Conservation (phyloP, 2,797 vertebrate species). For the Lepilemur ruficaudatus region DNA sequence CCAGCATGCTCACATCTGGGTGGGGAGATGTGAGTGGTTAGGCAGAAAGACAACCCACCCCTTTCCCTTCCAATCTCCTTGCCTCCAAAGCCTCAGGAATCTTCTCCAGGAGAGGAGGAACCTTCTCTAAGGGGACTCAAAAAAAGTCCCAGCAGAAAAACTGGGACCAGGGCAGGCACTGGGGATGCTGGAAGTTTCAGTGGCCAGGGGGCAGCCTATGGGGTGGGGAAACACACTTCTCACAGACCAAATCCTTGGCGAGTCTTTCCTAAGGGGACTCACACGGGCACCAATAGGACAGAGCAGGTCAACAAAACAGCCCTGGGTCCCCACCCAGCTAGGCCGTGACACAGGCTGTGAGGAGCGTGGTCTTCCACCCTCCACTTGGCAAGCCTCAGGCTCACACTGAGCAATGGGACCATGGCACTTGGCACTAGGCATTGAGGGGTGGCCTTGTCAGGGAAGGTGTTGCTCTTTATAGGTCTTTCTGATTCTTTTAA, state of each 20-base stretch:
- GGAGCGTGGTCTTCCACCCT: background rate
- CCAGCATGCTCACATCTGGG: background rate
- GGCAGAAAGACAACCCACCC: background rate
- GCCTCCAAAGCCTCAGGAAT: background rate
- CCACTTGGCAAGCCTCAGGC: background rate
- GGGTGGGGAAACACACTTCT: too few species aligned
- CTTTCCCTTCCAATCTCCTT: background rate
- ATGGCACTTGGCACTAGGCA: background rate
- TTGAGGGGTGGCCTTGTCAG: accelerated
- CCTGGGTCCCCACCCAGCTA: background rate
- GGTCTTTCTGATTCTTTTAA: background rate
- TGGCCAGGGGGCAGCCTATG: background rate
- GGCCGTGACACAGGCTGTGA: background rate
- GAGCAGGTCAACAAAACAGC: background rate
- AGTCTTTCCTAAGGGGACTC: background rate
- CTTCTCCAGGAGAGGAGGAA: background rate
- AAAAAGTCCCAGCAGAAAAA: background rate
- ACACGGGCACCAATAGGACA: background rate
- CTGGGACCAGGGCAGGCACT: background rate
- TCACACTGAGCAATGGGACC: background rate
- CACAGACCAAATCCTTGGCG: background rate
- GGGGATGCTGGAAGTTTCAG: background rate
- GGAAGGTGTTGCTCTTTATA: background rate
- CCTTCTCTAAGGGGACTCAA: background rate
- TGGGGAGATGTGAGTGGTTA: background rate